phyloP scores from a whole-genome alignment of 2,797 vertebrate genomes.

The Esox lucius region DNA sequence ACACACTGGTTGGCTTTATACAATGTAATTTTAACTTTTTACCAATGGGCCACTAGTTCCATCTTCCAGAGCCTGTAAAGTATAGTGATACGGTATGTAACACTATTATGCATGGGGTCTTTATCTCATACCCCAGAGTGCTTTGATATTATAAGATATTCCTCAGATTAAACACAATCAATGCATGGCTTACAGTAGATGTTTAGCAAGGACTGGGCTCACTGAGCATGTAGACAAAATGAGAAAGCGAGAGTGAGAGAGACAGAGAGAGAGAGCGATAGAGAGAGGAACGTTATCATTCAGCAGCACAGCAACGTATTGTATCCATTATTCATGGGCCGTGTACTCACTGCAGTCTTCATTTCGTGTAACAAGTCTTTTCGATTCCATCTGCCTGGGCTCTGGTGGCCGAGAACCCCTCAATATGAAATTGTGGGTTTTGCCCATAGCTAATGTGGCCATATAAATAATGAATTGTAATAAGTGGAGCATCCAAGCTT shows the following conservation, averaged over 20 bases:
- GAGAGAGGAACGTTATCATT: slow-evolving; percentile 16
- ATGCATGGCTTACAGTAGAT: background rate
- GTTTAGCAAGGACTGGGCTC: slow-evolving; percentile 13
- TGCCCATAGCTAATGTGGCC: slow-evolving; percentile 51
- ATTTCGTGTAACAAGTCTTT: slow-evolving; percentile 48
- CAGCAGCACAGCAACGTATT: slow-evolving; percentile 32
- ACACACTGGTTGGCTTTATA: slow-evolving; percentile 15
- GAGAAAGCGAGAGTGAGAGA: background rate
- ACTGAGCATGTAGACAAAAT: slow-evolving; percentile 6
- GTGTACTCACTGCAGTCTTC: slow-evolving; percentile 42
- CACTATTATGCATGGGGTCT: background rate
- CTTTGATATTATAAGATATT: slow-evolving; percentile 22
- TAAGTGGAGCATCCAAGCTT: slow-evolving; percentile 59
- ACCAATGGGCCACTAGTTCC: slow-evolving; percentile 32
- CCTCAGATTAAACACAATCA: slow-evolving; percentile 22
- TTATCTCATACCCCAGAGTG: slow-evolving; percentile 3
- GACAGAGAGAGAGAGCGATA: background rate
- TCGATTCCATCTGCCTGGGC: slow-evolving; percentile 31
- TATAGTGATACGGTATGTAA: background rate
- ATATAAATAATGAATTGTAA: slow-evolving; percentile 72
- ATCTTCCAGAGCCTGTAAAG: slow-evolving; percentile 13
- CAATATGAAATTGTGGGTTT: slow-evolving; percentile 51
- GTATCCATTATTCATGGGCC: slow-evolving; percentile 57
- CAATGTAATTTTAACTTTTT: slow-evolving; percentile 35
- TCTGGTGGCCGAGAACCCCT: slow-evolving; percentile 18